phyloP scores from a whole-genome alignment of 2,888 invertebrate species.

The Sphaerophoria rueppellii region DNA sequence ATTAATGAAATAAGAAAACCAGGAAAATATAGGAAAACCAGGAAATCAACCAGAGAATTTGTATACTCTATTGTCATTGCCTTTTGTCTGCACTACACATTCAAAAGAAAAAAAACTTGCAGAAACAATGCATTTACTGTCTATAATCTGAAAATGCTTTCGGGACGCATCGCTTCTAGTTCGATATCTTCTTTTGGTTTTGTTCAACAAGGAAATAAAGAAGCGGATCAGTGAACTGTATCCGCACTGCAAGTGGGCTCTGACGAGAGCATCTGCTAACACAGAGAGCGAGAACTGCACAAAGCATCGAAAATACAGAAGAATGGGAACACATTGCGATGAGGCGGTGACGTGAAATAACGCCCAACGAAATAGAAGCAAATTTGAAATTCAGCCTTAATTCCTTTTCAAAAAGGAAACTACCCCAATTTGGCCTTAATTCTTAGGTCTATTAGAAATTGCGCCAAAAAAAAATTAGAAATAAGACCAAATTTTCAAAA shows the following conservation, averaged over 20 bases:
- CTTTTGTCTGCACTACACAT: not conserved
- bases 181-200: conserved; percentile 57
- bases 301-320: conserved; percentile 30
- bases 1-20: too few relatives aligned
- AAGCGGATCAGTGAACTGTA: conserved; percentile 72
- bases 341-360: too few relatives aligned
- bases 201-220: conserved; percentile 70
- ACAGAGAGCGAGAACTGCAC: conserved; percentile 1
- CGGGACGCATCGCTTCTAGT: conserved; percentile 51
- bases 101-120: not conserved
- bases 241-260: conserved; percentile 63
- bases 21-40: too few relatives aligned
- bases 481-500: too few relatives aligned
- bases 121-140: conserved; percentile 52
- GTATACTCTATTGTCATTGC: not conserved
- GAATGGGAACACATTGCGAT: conserved; percentile 57
- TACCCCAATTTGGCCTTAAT: too few relatives aligned
- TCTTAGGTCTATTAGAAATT: too few relatives aligned
- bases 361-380: too few relatives aligned
- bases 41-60: too few relatives aligned
- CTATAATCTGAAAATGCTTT: conserved; percentile 62
- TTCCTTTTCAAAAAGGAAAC: too few relatives aligned
- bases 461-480: too few relatives aligned
- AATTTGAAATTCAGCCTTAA: too few relatives aligned
- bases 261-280: conserved; percentile 46